These are phyloP conservation scores for Brachypteracias leptosomus DNA, from an alignment of 2,113 vertebrate species.

Conservation along the genomic window DNA sequence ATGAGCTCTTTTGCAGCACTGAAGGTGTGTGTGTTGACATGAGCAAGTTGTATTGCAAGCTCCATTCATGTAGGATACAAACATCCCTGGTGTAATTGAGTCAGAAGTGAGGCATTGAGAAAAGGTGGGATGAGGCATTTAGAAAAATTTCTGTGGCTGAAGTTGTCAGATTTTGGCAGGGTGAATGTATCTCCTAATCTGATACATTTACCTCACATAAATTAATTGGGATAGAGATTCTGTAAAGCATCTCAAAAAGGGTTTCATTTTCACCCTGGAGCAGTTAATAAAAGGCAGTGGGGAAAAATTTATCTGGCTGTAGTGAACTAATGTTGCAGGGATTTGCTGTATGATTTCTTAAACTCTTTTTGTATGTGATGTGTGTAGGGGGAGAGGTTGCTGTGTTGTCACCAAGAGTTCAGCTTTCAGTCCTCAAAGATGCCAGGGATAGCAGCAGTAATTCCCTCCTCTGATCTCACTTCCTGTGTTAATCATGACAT, in stretches of 20 bases:
- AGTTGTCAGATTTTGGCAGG: neutral
- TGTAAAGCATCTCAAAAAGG: neutral
- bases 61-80: neutral
- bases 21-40: neutral
- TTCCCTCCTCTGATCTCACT: constrained; percentile 29
- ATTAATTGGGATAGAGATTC: neutral
- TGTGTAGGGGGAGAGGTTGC: neutral
- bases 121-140: neutral
- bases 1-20: neutral
- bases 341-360: neutral
- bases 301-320: neutral
- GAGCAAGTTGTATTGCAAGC: neutral
- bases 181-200: neutral
- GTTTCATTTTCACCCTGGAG: neutral
- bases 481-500: neutral
- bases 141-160: neutral
- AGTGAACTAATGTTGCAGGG: neutral
- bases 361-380: neutral
- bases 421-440: neutral
- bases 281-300: neutral
- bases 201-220: neutral
- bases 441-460: neutral
- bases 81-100: neutral
- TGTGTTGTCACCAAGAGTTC: neutral
- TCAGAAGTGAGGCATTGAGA: neutral